Base-by-base conservation (phyloP, 2,888 invertebrate species). In the Dicyrtomina minuta region DNA sequence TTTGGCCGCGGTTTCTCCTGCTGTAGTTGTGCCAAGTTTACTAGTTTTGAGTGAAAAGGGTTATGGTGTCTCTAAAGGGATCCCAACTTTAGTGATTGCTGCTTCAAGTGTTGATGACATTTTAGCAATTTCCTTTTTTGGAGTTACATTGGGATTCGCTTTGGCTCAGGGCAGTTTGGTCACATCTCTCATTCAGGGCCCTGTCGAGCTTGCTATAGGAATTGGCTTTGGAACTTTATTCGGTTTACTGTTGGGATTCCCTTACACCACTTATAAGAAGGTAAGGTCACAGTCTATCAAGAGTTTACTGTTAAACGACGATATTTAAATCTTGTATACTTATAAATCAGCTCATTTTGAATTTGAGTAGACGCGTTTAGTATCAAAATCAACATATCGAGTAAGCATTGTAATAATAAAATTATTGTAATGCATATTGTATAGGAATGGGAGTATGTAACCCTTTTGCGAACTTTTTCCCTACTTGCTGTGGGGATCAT, bases 61-160 rank as follows among this genome's bases (percentile, higher is more conserved):
- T 8, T 87, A 86, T 77, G 91, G 91, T 10, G 84, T 88, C 58
- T 87, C 87, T 79, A 89, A 88, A 81, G 90, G 90, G 27, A 87
- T 92, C 33, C 88, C 90, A 44, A 89, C 90, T 0, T 82, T 92
- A 60, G 87, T 91, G 1, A 87, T 88, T 72, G 88, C 89, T 8
- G 88, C 89, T 0, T 84, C 88, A 17, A 88, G 89, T 71, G 84
- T 90, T 70, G 91, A 91, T 80, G 90, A 90, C 81, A 88, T 92
- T 64, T 84, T 90, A 65, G 88, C 90, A 62, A 89, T 91, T 74
- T 89, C 89, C 68, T 82, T 87, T 3, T 92, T 90, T 80, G 88
- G 89, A 20, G 85, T 91, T 49, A 81, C 87, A 65, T 83, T 88
- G 66, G 87, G 88, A 24, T 82, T 88, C 51, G 85, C 89, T 59